Evolutionary conservation across 2,113 vertebrate species (phyloP).

Genomic region (Psilopsiagon aurifrons): DNA sequence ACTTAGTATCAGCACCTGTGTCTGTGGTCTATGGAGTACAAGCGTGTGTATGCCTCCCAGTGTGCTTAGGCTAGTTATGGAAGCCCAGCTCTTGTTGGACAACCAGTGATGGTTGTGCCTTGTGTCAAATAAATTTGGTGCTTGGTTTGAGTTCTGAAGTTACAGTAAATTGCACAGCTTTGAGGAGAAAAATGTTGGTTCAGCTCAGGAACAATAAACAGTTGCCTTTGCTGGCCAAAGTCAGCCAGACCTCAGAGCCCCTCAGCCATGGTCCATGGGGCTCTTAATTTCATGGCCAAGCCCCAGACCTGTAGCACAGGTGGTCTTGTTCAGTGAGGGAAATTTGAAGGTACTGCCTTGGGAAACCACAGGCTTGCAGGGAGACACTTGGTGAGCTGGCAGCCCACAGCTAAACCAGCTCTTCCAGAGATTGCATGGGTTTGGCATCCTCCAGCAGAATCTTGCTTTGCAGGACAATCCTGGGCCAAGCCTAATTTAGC

Average conservation of each 20-base stretch:
- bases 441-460: neutral
- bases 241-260: neutral
- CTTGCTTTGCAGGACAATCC: neutral
- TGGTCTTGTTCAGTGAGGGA: neutral
- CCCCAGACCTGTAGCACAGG: fast-evolving
- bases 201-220: neutral
- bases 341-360: neutral
- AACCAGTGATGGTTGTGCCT: neutral
- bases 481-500: neutral
- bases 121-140: neutral
- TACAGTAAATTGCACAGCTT: neutral
- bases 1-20: neutral
- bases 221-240: neutral
- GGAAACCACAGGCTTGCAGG: neutral
- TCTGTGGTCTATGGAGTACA: neutral
- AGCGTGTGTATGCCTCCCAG: fast-evolving
- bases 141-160: neutral
- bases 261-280: neutral
- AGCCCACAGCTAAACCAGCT: neutral
- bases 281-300: neutral
- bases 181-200: neutral
- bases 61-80: neutral
- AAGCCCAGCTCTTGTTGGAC: neutral
- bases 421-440: neutral
- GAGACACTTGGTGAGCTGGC: neutral